These are phyloP conservation scores for Varanus komodoensis DNA, from an alignment of 2,113 vertebrate species.

Conservation along the genomic window DNA sequence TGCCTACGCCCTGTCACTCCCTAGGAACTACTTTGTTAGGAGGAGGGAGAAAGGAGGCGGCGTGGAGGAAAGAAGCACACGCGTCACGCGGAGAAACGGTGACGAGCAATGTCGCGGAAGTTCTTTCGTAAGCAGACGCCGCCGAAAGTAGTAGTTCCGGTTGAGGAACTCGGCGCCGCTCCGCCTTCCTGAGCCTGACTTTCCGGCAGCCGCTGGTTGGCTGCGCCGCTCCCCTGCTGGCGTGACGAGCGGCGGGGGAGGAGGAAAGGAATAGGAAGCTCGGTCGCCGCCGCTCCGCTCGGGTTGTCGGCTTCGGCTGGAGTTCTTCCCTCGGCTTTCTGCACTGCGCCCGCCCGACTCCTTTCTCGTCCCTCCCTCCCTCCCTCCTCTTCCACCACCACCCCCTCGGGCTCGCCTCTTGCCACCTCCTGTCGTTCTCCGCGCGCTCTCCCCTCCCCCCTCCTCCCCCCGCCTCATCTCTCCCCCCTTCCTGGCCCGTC, in stretches of 20 bases:
- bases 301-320: not conserved
- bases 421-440: not conserved
- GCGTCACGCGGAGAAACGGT: not conserved
- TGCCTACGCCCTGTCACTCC: too few species aligned
- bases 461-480: not conserved
- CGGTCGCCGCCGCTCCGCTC: not conserved
- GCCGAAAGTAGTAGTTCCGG: conserved; percentile 58
- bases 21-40: not conserved
- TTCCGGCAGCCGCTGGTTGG: conserved; percentile 27
- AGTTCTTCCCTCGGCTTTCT: not conserved
- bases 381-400: too few species aligned
- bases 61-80: accelerated
- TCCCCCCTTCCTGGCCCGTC: not conserved
- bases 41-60: too few species aligned
- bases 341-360: not conserved
- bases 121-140: conserved; percentile 6
- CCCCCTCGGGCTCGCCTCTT: not conserved
- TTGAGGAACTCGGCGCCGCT: conserved; percentile 46
- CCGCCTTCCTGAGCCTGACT: not conserved
- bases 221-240: conserved; percentile 6
- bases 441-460: not conserved
- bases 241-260: not conserved
- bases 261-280: not conserved
- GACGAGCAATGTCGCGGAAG: not conserved
- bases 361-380: too few species aligned